Conservation (phyloP, 2,797 vertebrate genomes). For the Diceros bicornis region DNA sequence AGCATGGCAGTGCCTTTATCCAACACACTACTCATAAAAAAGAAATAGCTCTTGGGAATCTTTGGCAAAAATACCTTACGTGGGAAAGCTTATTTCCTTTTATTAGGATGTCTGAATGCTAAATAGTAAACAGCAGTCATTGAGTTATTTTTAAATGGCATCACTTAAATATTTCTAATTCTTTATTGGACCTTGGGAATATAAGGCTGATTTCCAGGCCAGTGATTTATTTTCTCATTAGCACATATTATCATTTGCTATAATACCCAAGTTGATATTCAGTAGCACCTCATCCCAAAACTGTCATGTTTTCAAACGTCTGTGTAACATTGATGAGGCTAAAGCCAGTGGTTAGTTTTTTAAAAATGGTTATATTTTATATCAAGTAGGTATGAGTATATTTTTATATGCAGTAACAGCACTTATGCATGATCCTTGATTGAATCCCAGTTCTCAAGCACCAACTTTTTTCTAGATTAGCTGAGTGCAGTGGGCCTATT, state of each 20-base stretch:
- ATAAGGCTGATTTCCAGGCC: slow-evolving; percentile 69
- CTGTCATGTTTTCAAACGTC: background rate
- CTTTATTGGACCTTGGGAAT: slow-evolving; percentile 69
- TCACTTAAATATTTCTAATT: slow-evolving; percentile 79
- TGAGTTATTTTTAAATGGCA: slow-evolving; percentile 80
- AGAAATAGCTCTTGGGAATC: slow-evolving; percentile 70
- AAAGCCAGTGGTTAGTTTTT: slow-evolving; percentile 66
- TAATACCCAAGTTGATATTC: slow-evolving; percentile 2
- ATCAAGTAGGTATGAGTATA: slow-evolving; percentile 78
- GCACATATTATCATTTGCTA: slow-evolving; percentile 5
- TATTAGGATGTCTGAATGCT: slow-evolving; percentile 77
- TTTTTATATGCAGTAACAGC: slow-evolving; percentile 83
- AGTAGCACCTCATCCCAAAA: slow-evolving; percentile 61
- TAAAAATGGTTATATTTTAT: slow-evolving; percentile 77
- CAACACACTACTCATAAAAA: slow-evolving; percentile 72
- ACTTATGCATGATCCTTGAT: slow-evolving; percentile 82
- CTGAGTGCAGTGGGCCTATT: slow-evolving; percentile 88
- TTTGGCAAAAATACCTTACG: slow-evolving; percentile 81
- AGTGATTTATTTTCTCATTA: slow-evolving; percentile 37
- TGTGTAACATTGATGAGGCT: slow-evolving; percentile 26
- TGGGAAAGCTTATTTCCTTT: slow-evolving; percentile 64
- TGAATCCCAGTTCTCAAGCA: slow-evolving; percentile 85
- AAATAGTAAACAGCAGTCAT: slow-evolving; percentile 71
- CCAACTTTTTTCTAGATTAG: slow-evolving; percentile 88
- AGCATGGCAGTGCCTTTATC: slow-evolving; percentile 66